Percentiles rank a stretch among this genome's conserved stretches.
phyloP scores from a whole-genome alignment of 2,113 vertebrate genomes.

The Chloroceryle aenea region DNA sequence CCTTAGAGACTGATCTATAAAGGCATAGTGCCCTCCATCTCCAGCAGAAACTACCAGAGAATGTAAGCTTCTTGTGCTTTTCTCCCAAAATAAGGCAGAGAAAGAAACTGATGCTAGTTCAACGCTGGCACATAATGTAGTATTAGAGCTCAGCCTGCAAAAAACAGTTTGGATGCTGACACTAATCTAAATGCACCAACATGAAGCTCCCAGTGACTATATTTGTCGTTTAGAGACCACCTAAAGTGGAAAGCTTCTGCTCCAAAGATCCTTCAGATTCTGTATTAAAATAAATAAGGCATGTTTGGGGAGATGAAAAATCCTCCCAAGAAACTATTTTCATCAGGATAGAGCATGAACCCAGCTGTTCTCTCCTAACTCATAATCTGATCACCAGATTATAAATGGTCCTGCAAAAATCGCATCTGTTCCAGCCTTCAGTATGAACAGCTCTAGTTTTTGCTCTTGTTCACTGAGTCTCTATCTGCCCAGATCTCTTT shows the following conservation, averaged over 20 bases:
- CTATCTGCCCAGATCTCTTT: background rate
- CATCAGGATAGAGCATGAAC: background rate
- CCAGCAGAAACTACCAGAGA: background rate
- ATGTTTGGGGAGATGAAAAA: background rate
- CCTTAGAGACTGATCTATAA: background rate
- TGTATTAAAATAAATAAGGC: background rate
- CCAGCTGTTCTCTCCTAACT: background rate
- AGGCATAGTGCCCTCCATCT: background rate
- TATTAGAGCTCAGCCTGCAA: background rate
- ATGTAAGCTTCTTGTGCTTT: background rate
- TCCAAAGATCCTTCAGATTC: background rate
- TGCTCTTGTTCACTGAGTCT: background rate
- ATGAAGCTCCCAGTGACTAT: background rate
- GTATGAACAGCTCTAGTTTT: background rate
- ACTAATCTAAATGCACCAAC: background rate
- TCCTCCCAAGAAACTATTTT: background rate
- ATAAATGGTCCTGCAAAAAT: background rate
- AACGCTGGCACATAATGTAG: background rate
- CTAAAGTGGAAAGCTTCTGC: background rate
- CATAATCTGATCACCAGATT: background rate
- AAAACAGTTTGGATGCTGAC: background rate
- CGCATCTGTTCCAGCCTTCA: background rate
- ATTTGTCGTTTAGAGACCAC: background rate
- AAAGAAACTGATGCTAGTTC: background rate
- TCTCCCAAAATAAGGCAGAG: background rate